These are phyloP conservation scores for Arrhamphus sclerolepis DNA, from an alignment of 2,797 vertebrate species.

Conservation along the genomic window DNA sequence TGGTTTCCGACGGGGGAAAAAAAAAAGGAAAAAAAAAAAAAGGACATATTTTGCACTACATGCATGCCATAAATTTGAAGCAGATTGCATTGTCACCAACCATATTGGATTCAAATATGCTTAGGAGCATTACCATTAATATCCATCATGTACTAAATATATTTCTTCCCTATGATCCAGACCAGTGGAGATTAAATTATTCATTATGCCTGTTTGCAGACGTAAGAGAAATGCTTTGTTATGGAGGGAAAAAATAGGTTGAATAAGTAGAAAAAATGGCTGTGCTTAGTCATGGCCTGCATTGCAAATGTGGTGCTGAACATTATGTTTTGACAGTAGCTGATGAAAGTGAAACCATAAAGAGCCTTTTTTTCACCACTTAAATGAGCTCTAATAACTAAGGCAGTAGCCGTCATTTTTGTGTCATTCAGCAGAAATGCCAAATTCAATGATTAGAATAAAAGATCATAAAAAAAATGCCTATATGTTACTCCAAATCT, in stretches of 20 bases:
- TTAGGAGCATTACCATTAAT: slow-evolving; percentile 66
- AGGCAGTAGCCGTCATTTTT: too few relatives aligned
- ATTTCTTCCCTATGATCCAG: slow-evolving; percentile 45
- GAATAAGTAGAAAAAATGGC: slow-evolving; percentile 1
- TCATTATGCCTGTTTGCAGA: slow-evolving; percentile 58
- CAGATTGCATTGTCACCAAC: slow-evolving; percentile 62
- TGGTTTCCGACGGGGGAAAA: slow-evolving; percentile 22
- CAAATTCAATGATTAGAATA: too few relatives aligned
- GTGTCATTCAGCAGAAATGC: too few relatives aligned
- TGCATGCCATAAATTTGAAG: slow-evolving; percentile 55
- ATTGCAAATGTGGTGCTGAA: slow-evolving; percentile 14
- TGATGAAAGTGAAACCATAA: neutral
- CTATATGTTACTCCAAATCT: too few relatives aligned
- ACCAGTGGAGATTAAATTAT: slow-evolving; percentile 67
- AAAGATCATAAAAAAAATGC: too few relatives aligned
- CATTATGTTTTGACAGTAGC: neutral
- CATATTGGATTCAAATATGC: slow-evolving; percentile 59
- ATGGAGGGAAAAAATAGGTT: slow-evolving; percentile 5
- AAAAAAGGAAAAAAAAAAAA: slow-evolving; percentile 16
- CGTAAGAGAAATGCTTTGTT: slow-evolving; percentile 24
- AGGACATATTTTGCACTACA: slow-evolving; percentile 29
- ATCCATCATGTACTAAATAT: slow-evolving; percentile 60
- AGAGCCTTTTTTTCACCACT: neutral
- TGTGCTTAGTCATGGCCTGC: slow-evolving; percentile 11
- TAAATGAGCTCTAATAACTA: neutral